phyloP scores from a whole-genome alignment of 2,888 invertebrate species.

The Entomobrya multifasciata region DNA sequence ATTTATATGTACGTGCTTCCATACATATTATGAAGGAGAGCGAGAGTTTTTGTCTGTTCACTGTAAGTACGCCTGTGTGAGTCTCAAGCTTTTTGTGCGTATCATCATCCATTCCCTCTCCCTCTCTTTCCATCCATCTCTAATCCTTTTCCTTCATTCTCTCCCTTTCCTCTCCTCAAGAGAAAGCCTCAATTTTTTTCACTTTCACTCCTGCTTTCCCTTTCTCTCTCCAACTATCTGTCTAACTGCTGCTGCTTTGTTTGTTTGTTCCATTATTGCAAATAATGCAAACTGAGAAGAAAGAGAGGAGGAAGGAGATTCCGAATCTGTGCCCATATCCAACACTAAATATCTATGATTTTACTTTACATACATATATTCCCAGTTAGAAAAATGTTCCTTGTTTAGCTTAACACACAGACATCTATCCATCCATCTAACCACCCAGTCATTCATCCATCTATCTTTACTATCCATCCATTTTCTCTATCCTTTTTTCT shows the following conservation, averaged over 20 bases:
- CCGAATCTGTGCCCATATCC: slow-evolving; percentile 9
- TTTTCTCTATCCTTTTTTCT: not conserved
- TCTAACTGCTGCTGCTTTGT: slow-evolving; percentile 13
- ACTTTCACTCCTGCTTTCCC: slow-evolving; percentile 34
- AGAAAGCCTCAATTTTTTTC: slow-evolving; percentile 42
- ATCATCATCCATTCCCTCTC: slow-evolving; percentile 20
- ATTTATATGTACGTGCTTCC: not conserved
- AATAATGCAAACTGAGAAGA: slow-evolving; percentile 17
- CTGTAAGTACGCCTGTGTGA: too few relatives aligned
- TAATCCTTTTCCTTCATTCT: slow-evolving; percentile 45
- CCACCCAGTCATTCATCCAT: slow-evolving; percentile 21
- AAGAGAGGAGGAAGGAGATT: not conserved
- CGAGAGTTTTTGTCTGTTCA: not conserved
- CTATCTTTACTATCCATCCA: not conserved
- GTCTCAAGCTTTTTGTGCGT: too few relatives aligned
- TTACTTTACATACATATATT: too few relatives aligned
- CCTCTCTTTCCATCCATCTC: slow-evolving; percentile 23
- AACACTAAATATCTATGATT: too few relatives aligned
- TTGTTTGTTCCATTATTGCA: slow-evolving; percentile 38
- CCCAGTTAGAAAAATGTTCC: not conserved
- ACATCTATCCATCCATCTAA: slow-evolving; percentile 22
- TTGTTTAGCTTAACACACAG: not conserved
- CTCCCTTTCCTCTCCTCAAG: slow-evolving; percentile 20
- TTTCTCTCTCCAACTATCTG: not conserved
- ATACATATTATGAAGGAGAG: too few relatives aligned